A percentile compares a stretch with the other conserved stretches of the same genome.
Conservation (phyloP, 1,140 invertebrate species). For the Bombus haemorrhoidalis region DNA sequence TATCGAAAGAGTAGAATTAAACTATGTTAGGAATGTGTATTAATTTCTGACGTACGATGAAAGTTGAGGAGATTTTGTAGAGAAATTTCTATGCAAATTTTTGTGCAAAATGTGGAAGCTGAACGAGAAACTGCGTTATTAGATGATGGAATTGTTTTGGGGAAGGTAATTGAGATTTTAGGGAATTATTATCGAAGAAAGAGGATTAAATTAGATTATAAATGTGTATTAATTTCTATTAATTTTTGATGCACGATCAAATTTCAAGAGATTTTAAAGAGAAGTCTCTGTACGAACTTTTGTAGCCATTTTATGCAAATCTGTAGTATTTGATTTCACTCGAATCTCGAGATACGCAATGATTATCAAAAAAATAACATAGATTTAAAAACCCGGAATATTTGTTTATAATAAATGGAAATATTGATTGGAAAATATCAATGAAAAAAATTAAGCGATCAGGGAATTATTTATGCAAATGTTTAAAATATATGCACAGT, state of each 20-base stretch:
- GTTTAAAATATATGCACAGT: background rate
- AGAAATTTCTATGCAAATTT: no score
- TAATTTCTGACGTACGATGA: no score
- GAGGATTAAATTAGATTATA: no score
- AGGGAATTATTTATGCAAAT: background rate
- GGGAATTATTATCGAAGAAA: background rate
- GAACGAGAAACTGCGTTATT: background rate
- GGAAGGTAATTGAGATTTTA: background rate
- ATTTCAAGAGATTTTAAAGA: background rate
- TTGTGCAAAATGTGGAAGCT: background rate
- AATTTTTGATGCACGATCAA: background rate
- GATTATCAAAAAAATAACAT: no score
- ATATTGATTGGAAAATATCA: background rate
- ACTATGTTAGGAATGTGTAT: no score
- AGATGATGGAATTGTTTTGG: background rate
- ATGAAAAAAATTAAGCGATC: background rate
- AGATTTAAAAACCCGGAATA: background rate
- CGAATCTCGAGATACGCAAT: no score
- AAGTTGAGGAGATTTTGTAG: no score
- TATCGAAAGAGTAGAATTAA: background rate
- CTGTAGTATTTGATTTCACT: no score
- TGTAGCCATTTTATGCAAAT: background rate
- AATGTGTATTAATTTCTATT: background rate
- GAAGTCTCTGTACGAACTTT: background rate
- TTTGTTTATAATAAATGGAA: background rate